Conservation (phyloP, 2,113 vertebrate genomes). For the Tapirus terrestris region DNA sequence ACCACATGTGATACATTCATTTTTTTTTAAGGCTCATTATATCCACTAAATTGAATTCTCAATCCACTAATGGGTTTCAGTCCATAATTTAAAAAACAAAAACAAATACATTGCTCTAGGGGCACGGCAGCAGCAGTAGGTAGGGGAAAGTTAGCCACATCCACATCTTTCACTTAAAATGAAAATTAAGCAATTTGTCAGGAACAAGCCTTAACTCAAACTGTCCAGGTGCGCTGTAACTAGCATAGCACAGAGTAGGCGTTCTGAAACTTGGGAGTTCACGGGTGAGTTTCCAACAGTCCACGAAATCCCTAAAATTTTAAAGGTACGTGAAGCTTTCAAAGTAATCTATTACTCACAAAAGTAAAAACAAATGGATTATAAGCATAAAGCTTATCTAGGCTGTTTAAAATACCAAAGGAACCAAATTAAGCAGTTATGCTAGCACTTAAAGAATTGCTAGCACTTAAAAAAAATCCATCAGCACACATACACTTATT, state of each 20-base stretch:
- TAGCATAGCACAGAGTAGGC: not conserved
- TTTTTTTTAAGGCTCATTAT: not conserved
- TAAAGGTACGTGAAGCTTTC: not conserved
- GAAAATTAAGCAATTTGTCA: not conserved
- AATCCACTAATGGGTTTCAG: not conserved
- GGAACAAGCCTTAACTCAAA: not conserved
- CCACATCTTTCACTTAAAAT: not conserved
- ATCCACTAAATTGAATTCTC: not conserved
- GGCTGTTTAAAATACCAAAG: conserved; percentile 28
- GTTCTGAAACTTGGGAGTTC: not conserved
- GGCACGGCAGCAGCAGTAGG: not conserved
- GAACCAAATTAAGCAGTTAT: conserved; percentile 24
- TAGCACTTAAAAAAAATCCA: not conserved
- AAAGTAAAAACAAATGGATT: conserved; percentile 7
- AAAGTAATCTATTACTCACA: not conserved
- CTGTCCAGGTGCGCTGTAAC: not conserved
- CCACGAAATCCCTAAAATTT: not conserved
- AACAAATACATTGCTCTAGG: not conserved
- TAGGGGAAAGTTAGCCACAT: not conserved
- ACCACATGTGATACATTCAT: not conserved
- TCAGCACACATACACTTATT: not conserved
- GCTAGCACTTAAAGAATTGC: not conserved
- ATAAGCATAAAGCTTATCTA: not conserved
- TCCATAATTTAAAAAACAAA: not conserved
- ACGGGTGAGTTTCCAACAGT: not conserved